phyloP scores from a whole-genome alignment of 2,888 invertebrate species.

The Salticus scenicus region DNA sequence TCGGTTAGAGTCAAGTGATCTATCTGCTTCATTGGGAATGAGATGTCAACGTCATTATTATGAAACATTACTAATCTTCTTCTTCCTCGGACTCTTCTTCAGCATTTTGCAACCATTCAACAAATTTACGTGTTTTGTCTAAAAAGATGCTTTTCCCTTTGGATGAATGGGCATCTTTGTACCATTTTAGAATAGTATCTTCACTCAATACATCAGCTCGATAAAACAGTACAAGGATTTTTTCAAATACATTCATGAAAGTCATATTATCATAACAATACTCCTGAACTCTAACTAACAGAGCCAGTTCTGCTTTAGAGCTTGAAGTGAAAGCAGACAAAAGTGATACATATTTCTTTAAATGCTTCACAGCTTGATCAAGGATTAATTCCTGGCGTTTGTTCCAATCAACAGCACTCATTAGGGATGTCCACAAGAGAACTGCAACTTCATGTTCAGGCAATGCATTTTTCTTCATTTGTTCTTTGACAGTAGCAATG shows the following conservation, averaged over 20 bases:
- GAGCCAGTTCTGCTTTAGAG: conserved; percentile 89
- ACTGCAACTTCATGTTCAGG: conserved; percentile 92
- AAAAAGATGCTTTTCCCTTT: conserved; percentile 98
- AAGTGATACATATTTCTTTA: conserved; percentile 83
- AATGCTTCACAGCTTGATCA: conserved; percentile 88
- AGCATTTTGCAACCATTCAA: conserved; percentile 97
- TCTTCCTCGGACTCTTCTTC: conserved; percentile 82
- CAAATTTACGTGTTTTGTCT: conserved; percentile 97
- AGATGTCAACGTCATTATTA: not conserved
- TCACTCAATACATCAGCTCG: conserved; percentile 93
- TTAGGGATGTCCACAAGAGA: conserved; percentile 95
- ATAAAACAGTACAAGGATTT: conserved; percentile 92
- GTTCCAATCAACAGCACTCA: conserved; percentile 98
- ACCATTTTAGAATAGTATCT: conserved; percentile 97
- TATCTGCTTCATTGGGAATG: conserved; percentile 28
- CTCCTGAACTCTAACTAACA: conserved; percentile 95
- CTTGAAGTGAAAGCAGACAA: conserved; percentile 90
- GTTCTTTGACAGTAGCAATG: conserved; percentile 88
- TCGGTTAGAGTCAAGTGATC: conserved; percentile 41
- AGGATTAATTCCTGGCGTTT: conserved; percentile 97
- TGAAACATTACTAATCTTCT: conserved; percentile 52
- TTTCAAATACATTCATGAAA: conserved; percentile 98
- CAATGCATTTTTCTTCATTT: conserved; percentile 87
- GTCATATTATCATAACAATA: conserved; percentile 99
- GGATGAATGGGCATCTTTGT: conserved; percentile 91